Percentiles rank a stretch among this genome's conserved stretches.
Conservation (phyloP, 2,888 invertebrate species). For the Pherbina coryleti region DNA sequence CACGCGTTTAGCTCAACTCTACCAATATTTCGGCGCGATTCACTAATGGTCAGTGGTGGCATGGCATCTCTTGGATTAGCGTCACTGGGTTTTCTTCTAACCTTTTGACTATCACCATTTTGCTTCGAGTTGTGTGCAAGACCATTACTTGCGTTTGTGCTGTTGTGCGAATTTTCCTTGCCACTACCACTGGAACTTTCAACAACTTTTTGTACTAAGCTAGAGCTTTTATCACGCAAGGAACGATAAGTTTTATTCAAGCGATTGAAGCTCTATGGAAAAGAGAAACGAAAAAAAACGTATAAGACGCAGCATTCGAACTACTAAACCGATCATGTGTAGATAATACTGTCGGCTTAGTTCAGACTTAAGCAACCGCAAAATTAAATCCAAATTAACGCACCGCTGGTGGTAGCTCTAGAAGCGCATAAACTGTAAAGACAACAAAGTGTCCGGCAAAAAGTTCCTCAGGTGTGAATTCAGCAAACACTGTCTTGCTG, state of each 20-base stretch:
- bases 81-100: conserved; percentile 43
- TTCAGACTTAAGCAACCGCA: neutral
- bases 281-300: conserved; percentile 16
- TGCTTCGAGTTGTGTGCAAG: neutral
- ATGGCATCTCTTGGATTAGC: conserved; percentile 55
- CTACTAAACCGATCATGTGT: neutral
- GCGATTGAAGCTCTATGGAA: conserved; percentile 64
- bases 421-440: conserved; percentile 68
- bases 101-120: conserved; percentile 33
- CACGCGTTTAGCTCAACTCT: conserved; percentile 29
- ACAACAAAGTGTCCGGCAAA: conserved; percentile 69
- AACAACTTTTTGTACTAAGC: conserved; percentile 63
- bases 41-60: conserved; percentile 66
- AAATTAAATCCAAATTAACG: conserved; percentile 43
- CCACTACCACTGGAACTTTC: conserved; percentile 43
- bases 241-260: conserved; percentile 68
- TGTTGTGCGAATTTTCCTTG: conserved; percentile 45
- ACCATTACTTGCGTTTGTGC: conserved; percentile 40
- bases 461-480: conserved; percentile 63
- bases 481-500: conserved; percentile 45
- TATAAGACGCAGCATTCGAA: neutral
- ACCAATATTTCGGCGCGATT: conserved; percentile 68
- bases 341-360: neutral
- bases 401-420: conserved; percentile 68
- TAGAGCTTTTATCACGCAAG: conserved; percentile 64